A percentile compares a stretch with the other conserved stretches of the same genome.
phyloP scores from a whole-genome alignment of 2,113 vertebrate genomes.

The Entosphenus tridentatus region DNA sequence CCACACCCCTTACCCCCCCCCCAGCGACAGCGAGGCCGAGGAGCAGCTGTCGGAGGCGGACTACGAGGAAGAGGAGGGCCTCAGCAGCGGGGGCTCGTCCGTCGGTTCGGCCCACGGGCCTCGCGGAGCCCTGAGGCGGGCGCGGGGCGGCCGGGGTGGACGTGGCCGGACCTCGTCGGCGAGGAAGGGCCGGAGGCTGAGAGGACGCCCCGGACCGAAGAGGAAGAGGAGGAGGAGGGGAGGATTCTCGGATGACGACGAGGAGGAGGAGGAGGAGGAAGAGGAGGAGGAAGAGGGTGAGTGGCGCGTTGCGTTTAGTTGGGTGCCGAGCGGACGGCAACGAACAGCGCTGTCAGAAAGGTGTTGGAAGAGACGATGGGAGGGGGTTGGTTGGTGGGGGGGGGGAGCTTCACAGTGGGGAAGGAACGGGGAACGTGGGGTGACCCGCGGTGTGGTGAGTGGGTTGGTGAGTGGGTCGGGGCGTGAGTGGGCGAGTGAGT shows the following conservation, averaged over 20 bases:
- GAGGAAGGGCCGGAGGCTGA: slow-evolving; percentile 30
- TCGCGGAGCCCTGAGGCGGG: too few species aligned
- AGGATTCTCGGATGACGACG: slow-evolving; percentile 77
- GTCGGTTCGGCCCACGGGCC: slow-evolving; percentile 9
- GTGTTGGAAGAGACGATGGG: slow-evolving; percentile 10
- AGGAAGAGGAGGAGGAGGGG: slow-evolving; percentile 28
- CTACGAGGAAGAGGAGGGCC: slow-evolving; percentile 86
- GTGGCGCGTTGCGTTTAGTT: slow-evolving; percentile 19
- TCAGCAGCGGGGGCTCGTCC: slow-evolving; percentile 76
- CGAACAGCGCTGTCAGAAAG: too few species aligned
- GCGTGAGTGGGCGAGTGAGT: too few species aligned
- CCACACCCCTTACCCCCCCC: too few species aligned
- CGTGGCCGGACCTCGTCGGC: slow-evolving; percentile 21
- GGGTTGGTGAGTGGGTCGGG: too few species aligned
- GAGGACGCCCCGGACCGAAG: slow-evolving; percentile 13
- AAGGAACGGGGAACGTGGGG: not conserved
- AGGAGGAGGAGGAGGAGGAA: slow-evolving; percentile 42
- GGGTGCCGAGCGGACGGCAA: too few species aligned
- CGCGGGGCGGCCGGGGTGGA: slow-evolving; percentile 26
- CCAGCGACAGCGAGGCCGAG: too few species aligned
- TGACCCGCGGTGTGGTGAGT: too few species aligned
- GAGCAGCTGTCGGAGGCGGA: slow-evolving; percentile 15
- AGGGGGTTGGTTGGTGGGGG: not conserved
- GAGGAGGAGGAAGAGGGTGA: slow-evolving; percentile 30
- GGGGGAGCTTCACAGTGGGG: not conserved